A percentile compares a stretch with the other conserved stretches of the same genome.
Evolutionary conservation across 37 sponge, comb jelly and placozoan species (phyloP).

Genomic region (Aphrocallistes beatrix): DNA sequence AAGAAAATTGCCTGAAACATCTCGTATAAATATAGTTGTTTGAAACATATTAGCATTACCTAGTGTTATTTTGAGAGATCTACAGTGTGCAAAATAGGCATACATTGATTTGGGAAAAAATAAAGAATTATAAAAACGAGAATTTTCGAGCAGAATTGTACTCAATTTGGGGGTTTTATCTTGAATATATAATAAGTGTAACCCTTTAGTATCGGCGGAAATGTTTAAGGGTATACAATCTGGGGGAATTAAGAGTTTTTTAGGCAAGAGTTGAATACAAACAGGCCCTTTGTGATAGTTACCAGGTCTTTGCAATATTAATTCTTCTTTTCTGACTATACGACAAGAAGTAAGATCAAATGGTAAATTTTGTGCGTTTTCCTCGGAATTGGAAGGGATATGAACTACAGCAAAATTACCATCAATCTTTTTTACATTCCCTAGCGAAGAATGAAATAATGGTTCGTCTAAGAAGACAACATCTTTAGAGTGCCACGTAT

Average conservation of each 20-base stretch:
- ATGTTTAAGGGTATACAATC: background rate
- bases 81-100: background rate
- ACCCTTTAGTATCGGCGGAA: background rate
- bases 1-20: background rate
- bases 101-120: background rate
- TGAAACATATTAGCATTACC: background rate
- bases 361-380: background rate
- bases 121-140: background rate
- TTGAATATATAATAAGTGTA: background rate
- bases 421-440: background rate
- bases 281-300: background rate
- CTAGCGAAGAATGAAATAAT: background rate
- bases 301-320: background rate
- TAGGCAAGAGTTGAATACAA: background rate
- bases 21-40: background rate
- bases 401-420: background rate
- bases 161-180: background rate
- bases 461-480: constrained; percentile 1
- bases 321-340: background rate
- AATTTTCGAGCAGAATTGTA: background rate
- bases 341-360: background rate
- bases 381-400: background rate
- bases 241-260: background rate
- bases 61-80: background rate
- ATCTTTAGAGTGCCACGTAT: background rate